Evolutionary conservation across 2,797 vertebrate genomes (phyloP), one percentile per base, ranked within the genome.

Genomic region (Calcarius lapponicus): DNA sequence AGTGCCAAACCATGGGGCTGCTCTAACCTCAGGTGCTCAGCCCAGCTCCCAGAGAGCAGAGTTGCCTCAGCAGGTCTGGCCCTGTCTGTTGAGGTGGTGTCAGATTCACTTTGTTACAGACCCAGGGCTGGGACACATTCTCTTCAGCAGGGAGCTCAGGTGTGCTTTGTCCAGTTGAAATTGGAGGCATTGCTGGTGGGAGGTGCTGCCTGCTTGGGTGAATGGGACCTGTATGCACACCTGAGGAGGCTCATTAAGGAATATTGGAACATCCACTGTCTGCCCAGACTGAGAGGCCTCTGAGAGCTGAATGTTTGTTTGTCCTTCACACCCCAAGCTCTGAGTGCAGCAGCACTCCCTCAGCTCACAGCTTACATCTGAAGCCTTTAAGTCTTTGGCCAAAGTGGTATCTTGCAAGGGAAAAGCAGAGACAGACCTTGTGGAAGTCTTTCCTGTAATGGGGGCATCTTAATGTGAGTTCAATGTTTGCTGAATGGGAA

Each of bases 71-170:
- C 24, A 38, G 47, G 40, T 50, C 76, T 11, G 24, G 11, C 5
- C 21, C 42, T 2, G 0, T 20, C 26, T 65, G 19, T 20, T 38
- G 34, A 12, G 91, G 22, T 56, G 32, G 26, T 12, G 8, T 38
- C 0, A 0, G 50, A 34, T 61, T 38, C 1, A 5, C 31, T 81
- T 43, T 48, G 58, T 38, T 38, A 32, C 0, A 25, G 38, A 17
- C 24, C 14, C 9, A 61, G 32, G 64, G 45, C 51, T 38, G 67
- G 54, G 26, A 40, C 29, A 1, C 31, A 36, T 45, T 67, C 60
- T 31, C 38, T 31, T 62, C 7, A 42, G 36, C 32, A 15, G 45
- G 56, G 69, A 90, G 26, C 32, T 80, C 65, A 40, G 34, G 4
- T 66, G 40, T 16, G 36, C 38, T 75, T 45, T 50, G 19, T 54